Base-by-base conservation (phyloP, 2,888 invertebrate genomes). In the Hesperia comma region DNA sequence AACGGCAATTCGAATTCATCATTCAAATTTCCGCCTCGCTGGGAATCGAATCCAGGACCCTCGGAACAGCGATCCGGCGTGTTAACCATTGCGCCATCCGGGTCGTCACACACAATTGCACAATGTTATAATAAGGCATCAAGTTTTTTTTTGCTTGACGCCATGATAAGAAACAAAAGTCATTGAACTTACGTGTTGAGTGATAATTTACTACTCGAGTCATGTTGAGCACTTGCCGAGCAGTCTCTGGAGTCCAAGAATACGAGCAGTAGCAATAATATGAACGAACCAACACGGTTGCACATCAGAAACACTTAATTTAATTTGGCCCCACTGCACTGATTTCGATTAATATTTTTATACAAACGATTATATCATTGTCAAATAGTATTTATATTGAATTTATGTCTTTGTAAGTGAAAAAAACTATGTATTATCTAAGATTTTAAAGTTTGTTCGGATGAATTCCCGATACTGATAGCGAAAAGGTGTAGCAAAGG, bases 241-340 rank as follows among this genome's bases (percentile, higher is more conserved):
- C 90, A 92, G 79, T 90, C 86, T 80, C 85, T 85, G 78, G 87
- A 88, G 74, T 91, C 87, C 76, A 91, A 83, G 77, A 83, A 88
- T 77, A 90, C 76, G 68, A 90, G 78, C 71, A 92, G 79, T 70
- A 91, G 77, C 68, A 90, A 75, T 71, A 87, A 79, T 71, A 85
- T 81, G 68, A 82, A 79, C 57, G 80, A 75, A 75, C 84, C 79
- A 75, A 81, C 79, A 77, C 82, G 83, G 85, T 88, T 85, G 87
- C 82, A 91, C 92, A 92, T 92, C 85, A 90, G 91, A 90, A 82
- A 81, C 84, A 85, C 84, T 79, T 81, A 75, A 74, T 75, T 70
- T 72, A 74, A 77, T 75, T 78, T 80, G 75, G 79, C 79, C 77
- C 73, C 71, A 68, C 70, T 75, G 75, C 61, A 71, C 67, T 68